Evolutionary conservation across 2,888 invertebrate species (phyloP), one percentile per base, ranked within the genome.

Genomic region (Mythimna loreyi): DNA sequence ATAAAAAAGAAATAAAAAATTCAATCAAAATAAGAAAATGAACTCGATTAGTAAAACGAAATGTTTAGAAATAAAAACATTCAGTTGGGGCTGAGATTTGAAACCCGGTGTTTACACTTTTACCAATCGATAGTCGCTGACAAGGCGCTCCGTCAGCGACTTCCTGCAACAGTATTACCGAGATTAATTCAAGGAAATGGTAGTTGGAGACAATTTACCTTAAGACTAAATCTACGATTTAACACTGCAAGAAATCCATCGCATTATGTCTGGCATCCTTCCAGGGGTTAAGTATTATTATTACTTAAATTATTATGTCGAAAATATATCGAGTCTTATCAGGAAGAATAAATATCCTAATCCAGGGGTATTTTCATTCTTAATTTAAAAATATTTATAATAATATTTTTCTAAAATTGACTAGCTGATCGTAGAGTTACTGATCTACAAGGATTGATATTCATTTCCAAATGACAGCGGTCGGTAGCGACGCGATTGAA

Each of bases 151-250:
- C 30, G 62, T 69, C 65, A 65, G 65, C 65, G 65, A 65, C 65
- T 65, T 64, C 68, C 68, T 69, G 68, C 9, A 69, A 69, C 50
- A 69, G 67, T 68, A 45, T 67, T 66, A 52, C n/a, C 23, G 67
- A 57, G n/a, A 45, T 69, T 69, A 66, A 66, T 66, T 13, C 40
- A 21, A 50, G 50, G 61, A 61, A 61, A 61, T 61, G 61, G 28
- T 1, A 60, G 13, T 28, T 33, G 56, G 30, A 33, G 19, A 13
- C 33, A 49, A 60, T 61, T n/a, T 19, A 21, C 3, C 19, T 28
- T 28, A 59, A 16, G 3, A n/a, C 28, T 60, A 60, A n/a, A n/a
- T 4, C 0, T 25, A 49, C n/a, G 4, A 4, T 7, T 33, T 21
- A 36, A 21, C 21, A 1, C 40, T 40, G 8, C 28, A 7, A 5